These are phyloP conservation scores for Pogonocherus hispidulus DNA, from an alignment of 2,888 invertebrate species.

Conservation along the genomic window DNA sequence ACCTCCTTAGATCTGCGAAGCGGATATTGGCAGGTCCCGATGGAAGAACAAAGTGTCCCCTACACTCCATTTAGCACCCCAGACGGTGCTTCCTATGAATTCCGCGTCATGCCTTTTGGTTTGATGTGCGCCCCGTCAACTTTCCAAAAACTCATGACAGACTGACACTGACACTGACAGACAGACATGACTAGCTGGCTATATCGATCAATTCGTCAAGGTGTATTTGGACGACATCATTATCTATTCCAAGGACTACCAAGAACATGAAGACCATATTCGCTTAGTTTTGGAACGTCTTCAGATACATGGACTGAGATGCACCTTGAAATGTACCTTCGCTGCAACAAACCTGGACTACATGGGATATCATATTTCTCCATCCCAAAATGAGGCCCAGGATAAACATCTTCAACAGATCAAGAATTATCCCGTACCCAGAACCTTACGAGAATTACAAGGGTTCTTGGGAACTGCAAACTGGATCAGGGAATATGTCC, in stretches of 20 bases:
- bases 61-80: background rate
- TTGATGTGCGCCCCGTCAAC: background rate
- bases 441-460: background rate
- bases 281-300: background rate
- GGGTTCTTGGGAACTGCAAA: background rate
- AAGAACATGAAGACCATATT: background rate
- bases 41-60: background rate
- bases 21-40: background rate
- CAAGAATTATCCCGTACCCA: background rate
- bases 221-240: background rate
- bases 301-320: background rate
- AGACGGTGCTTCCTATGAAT: background rate
- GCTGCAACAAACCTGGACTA: background rate
- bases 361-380: background rate
- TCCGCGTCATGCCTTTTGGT: background rate
- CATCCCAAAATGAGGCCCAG: background rate
- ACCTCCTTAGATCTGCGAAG: background rate
- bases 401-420: background rate
- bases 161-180: too few relatives aligned
- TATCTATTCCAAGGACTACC: background rate
- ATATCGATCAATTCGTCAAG: background rate
- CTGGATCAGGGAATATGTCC: constrained; percentile 4
- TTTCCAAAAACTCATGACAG: background rate
- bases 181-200: background rate
- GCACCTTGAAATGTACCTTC: background rate